Conservation (phyloP, 2,888 invertebrate genomes). For the Sarcophaga subvicina region DNA sequence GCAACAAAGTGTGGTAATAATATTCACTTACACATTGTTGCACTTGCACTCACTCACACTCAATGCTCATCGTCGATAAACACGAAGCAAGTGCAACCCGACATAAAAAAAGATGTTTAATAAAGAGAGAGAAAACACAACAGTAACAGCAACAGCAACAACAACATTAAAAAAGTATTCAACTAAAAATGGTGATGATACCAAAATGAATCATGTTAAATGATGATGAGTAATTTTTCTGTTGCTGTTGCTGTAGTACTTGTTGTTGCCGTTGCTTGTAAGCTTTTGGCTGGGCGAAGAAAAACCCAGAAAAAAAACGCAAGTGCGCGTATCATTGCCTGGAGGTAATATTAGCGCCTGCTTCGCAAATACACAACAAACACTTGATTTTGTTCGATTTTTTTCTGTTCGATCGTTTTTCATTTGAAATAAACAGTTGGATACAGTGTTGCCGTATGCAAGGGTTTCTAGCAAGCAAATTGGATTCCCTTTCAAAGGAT, state of each 20-base stretch:
- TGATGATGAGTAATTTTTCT: constrained; percentile 46
- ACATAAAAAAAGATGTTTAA: constrained; percentile 36
- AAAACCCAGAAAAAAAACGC: constrained; percentile 48
- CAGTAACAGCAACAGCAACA: too few species aligned
- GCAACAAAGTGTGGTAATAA: constrained; percentile 63
- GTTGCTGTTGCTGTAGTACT: constrained; percentile 15
- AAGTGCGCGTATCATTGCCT: constrained; percentile 68
- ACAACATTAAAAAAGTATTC: background rate
- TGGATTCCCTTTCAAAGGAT: too few species aligned
- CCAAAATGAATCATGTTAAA: constrained; percentile 44
- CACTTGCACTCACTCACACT: constrained; percentile 36
- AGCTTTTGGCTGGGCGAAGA: constrained; percentile 31
- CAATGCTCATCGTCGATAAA: background rate
- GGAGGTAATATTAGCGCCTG: constrained; percentile 72
- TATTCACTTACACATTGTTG: constrained; percentile 66
- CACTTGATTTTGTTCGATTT: constrained; percentile 30
- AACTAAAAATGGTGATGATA: constrained; percentile 57
- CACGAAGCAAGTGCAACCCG: constrained; percentile 7
- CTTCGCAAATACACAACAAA: constrained; percentile 53
- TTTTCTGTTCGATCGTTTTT: background rate
- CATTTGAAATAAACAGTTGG: background rate
- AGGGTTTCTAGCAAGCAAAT: too few species aligned
- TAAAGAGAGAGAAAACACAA: background rate
- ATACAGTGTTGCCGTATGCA: background rate
- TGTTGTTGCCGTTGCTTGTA: constrained; percentile 17